phyloP scores from a whole-genome alignment of 2,797 vertebrate genomes.

The Sphenopsis melanotis region DNA sequence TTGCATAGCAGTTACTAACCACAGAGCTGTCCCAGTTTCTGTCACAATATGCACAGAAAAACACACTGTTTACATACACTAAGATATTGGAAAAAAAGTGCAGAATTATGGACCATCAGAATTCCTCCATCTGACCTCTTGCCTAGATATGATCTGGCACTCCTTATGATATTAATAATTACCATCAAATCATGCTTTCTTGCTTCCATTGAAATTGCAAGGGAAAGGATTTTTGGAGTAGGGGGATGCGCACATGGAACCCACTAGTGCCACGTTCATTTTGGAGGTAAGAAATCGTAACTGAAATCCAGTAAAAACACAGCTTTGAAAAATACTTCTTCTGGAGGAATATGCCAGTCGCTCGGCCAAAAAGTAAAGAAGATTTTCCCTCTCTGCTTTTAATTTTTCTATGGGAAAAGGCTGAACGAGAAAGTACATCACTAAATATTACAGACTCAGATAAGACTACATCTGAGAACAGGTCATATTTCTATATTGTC shows the following conservation, averaged over 20 bases:
- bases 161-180: background rate
- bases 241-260: background rate
- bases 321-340: background rate
- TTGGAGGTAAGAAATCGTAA: background rate
- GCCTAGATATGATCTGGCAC: background rate
- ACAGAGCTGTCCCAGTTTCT: background rate
- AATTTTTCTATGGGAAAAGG: background rate
- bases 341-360: background rate
- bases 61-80: background rate
- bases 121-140: background rate
- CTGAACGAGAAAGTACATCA: background rate
- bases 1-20: background rate
- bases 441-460: background rate
- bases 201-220: background rate
- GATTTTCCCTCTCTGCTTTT: background rate
- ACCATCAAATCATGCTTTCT: background rate
- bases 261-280: background rate
- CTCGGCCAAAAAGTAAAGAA: background rate
- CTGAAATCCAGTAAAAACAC: background rate
- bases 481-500: background rate
- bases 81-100: background rate
- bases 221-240: background rate
- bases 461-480: background rate
- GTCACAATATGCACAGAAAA: background rate
- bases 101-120: background rate